Percentiles rank a stretch among this genome's conserved stretches.
phyloP scores from a whole-genome alignment of 2,888 invertebrate species.

The Lasioglossum malachurum region DNA sequence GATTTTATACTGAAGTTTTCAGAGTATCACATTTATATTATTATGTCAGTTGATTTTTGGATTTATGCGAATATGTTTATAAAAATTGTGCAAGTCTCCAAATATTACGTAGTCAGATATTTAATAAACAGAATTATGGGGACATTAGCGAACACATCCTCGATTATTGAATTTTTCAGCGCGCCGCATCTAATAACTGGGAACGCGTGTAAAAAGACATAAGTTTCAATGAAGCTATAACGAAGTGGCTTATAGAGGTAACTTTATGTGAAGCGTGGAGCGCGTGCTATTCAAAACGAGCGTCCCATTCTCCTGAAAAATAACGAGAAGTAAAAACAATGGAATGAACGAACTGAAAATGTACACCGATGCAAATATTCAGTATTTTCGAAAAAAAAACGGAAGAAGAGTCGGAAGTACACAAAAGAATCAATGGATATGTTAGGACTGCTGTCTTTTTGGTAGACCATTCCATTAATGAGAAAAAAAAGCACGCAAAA shows the following conservation, averaged over 20 bases:
- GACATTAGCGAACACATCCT: background rate
- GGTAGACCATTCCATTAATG: background rate
- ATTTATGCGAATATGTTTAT: too few relatives aligned
- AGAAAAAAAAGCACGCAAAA: background rate
- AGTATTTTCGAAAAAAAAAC: conserved; percentile 19
- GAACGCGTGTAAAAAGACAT: background rate
- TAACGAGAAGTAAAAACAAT: background rate
- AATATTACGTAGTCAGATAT: too few relatives aligned
- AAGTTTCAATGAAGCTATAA: background rate
- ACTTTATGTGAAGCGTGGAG: background rate
- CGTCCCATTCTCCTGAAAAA: background rate
- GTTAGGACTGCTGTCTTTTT: background rate
- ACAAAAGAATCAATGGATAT: background rate
- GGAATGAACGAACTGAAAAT: background rate
- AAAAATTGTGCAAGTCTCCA: too few relatives aligned
- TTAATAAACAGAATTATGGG: background rate
- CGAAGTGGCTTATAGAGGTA: background rate
- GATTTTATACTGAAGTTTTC: too few relatives aligned
- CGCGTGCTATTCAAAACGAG: background rate
- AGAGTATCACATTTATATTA: too few relatives aligned
- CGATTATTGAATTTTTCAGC: background rate
- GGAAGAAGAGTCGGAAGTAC: background rate
- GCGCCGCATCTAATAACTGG: background rate
- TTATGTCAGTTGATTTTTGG: too few relatives aligned
- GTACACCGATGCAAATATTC: background rate